Evolutionary conservation across 2,888 invertebrate species (phyloP).

Genomic region (Glyphotaelius pellucidus): DNA sequence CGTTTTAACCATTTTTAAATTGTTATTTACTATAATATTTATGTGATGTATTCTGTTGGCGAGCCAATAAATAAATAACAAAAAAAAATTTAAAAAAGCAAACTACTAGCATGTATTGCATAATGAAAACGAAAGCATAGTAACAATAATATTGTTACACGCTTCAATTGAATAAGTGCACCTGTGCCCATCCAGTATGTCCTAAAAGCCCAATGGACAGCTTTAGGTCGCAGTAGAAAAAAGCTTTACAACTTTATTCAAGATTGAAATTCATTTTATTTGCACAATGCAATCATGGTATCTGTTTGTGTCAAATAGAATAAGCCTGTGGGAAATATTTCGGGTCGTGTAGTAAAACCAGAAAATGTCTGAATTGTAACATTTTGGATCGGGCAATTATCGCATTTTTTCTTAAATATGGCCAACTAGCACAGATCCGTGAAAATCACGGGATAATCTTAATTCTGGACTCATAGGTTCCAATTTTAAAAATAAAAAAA

Average conservation of each 20-base stretch:
- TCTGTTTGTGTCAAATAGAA: conserved; percentile 26
- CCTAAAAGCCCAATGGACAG: not conserved
- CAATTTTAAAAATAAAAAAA: too few relatives aligned
- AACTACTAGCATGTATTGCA: not conserved
- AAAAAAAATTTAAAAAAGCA: not conserved
- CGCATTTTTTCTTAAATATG: not conserved
- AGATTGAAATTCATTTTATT: conserved; percentile 10
- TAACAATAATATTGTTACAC: not conserved
- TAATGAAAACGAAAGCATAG: not conserved
- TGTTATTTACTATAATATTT: too few relatives aligned
- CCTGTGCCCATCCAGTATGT: not conserved
- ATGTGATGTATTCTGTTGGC: too few relatives aligned
- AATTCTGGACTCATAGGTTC: too few relatives aligned
- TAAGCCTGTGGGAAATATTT: conserved; percentile 25
- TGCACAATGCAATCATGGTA: conserved; percentile 20
- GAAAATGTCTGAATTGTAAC: not conserved
- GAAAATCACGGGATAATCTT: too few relatives aligned
- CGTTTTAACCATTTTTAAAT: too few relatives aligned
- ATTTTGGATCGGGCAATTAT: not conserved
- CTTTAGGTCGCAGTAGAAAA: conserved; percentile 23
- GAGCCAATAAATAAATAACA: too few relatives aligned
- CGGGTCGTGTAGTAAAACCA: not conserved
- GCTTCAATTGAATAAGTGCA: conserved; percentile 4
- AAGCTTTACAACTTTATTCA: conserved; percentile 32
- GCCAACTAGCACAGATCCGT: not conserved